phyloP scores from a whole-genome alignment of 2,113 vertebrate genomes.

The Sceloporus tristichus region DNA sequence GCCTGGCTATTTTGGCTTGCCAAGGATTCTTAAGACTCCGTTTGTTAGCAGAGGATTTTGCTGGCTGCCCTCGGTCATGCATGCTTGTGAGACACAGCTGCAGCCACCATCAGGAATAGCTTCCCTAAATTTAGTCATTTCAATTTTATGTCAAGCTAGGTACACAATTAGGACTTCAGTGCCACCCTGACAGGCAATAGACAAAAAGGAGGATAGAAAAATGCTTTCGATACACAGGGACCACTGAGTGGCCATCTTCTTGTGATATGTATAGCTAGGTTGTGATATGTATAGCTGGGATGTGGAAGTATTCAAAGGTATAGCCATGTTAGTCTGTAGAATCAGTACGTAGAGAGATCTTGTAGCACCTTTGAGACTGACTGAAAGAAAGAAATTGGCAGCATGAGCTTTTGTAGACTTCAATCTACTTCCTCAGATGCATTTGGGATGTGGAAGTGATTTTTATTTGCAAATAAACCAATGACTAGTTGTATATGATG shows the following conservation, averaged over 20 bases:
- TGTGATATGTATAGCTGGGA: neutral
- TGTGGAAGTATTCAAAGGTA: neutral
- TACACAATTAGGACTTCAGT: slow-evolving; percentile 5
- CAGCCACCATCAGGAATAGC: slow-evolving; percentile 38
- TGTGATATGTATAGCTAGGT: neutral
- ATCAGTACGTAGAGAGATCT: too few species aligned
- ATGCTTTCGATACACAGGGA: neutral
- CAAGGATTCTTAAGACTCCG: slow-evolving; percentile 40
- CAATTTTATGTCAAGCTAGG: slow-evolving; percentile 33
- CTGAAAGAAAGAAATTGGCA: too few species aligned
- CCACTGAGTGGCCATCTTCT: too few species aligned
- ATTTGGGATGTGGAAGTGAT: neutral
- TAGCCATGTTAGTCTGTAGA: too few species aligned
- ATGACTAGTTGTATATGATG: neutral
- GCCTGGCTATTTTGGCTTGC: slow-evolving; percentile 15
- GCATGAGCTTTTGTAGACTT: too few species aligned
- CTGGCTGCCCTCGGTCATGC: slow-evolving; percentile 35
- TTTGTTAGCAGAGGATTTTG: slow-evolving; percentile 43
- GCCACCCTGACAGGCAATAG: neutral
- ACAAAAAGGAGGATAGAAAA: neutral
- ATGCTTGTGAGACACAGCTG: slow-evolving; percentile 17
- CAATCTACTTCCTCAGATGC: too few species aligned
- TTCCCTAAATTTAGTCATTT: slow-evolving; percentile 26
- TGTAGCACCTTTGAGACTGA: too few species aligned
- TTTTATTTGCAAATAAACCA: neutral